These are phyloP conservation scores for Verasper variegatus DNA, from an alignment of 2,113 vertebrate genomes.

Conservation along the genomic window DNA sequence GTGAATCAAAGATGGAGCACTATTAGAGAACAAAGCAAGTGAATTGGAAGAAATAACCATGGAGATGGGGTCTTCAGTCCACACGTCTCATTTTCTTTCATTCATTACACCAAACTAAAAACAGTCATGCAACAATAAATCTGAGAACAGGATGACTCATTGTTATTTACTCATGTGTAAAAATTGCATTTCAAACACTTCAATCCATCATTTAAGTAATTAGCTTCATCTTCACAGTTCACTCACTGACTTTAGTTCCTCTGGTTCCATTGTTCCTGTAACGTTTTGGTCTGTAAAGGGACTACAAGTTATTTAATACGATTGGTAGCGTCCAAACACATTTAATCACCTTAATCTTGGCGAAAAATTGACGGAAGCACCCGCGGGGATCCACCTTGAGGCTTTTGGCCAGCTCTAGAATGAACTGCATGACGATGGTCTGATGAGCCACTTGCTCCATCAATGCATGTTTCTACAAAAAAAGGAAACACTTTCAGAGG, in stretches of 20 bases:
- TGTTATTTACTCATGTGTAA: neutral
- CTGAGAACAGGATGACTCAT: too few relatives aligned
- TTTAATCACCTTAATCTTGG: constrained; percentile 89
- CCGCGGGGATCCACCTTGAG: constrained; percentile 93
- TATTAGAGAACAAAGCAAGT: neutral
- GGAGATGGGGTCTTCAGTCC: neutral
- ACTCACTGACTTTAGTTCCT: neutral
- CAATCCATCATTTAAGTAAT: neutral
- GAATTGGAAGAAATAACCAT: neutral
- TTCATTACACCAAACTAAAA: too few relatives aligned
- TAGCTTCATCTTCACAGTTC: neutral
- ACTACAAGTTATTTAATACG: neutral
- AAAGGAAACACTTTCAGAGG: neutral
- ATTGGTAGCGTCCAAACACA: neutral
- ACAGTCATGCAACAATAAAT: too few relatives aligned
- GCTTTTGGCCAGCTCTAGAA: constrained; percentile 93
- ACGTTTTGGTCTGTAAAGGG: neutral
- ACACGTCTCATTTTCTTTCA: neutral
- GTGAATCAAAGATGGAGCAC: neutral
- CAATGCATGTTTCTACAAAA: constrained; percentile 87
- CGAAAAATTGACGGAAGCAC: constrained; percentile 94
- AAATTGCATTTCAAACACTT: too few relatives aligned
- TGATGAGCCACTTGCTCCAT: constrained; percentile 98
- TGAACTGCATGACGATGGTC: constrained; percentile 98
- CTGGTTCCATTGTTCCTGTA: neutral